Evolutionary conservation across 1,140 invertebrate genomes (phyloP).

Genomic region (Paraescarpia echinospica): DNA sequence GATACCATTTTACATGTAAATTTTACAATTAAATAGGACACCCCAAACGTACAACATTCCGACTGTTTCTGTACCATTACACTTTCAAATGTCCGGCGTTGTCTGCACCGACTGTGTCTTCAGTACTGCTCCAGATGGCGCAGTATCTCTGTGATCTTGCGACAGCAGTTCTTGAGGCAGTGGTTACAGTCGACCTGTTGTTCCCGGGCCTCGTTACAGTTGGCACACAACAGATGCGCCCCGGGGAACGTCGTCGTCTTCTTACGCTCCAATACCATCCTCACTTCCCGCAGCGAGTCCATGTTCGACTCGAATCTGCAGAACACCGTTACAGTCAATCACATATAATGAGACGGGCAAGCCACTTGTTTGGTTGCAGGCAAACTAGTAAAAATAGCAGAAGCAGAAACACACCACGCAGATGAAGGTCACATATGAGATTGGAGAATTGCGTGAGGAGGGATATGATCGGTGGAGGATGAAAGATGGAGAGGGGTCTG

Average conservation of each 20-base stretch:
- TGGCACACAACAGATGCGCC: constrained; percentile 28
- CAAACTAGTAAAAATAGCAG: no score
- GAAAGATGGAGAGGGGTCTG: no score
- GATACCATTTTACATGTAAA: background rate
- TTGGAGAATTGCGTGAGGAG: no score
- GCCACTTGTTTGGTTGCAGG: no score
- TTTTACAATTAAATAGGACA: background rate
- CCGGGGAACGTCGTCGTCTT: constrained; percentile 32
- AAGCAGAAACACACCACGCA: no score
- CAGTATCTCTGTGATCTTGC: constrained; percentile 27
- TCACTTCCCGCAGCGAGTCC: constrained; percentile 28
- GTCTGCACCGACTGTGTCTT: background rate
- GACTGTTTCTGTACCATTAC: background rate
- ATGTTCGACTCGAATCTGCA: constrained; percentile 26
- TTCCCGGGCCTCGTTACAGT: constrained; percentile 28
- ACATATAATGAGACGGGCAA: no score
- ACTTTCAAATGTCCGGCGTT: background rate
- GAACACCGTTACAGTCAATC: background rate
- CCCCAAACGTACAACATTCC: background rate
- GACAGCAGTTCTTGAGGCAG: constrained; percentile 31
- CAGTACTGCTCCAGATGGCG: constrained; percentile 8
- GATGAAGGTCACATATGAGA: no score
- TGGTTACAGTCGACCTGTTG: constrained; percentile 30
- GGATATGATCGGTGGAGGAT: no score
- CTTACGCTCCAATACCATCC: constrained; percentile 32